Base-by-base conservation (phyloP, 2,113 vertebrate genomes). In the Bostrychus sinensis region DNA sequence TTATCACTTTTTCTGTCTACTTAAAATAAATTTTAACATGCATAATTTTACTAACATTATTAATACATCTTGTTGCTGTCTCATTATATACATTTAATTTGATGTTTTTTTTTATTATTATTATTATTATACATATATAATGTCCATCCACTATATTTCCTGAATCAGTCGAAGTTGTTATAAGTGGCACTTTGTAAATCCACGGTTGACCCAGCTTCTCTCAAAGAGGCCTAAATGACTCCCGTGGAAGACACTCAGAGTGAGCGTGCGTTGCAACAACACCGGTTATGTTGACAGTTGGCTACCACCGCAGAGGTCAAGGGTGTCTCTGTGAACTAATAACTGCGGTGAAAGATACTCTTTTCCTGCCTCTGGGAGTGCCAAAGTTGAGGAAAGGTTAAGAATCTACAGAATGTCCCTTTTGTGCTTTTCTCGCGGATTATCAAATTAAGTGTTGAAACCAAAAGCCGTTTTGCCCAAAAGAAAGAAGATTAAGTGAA, bases 401-500 rank as follows among this genome's bases (percentile, higher is more conserved):
- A 90, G 87, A 86, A 91, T 93, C 82, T 22, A 71, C 81, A 90
- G 89, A 89, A 90, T 90, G 88, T 87, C 88, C 74, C 81, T 83
- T 87, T 90, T 89, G 84, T 89, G 81, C 80, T 83, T 83, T 89
- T 84, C 79, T 84, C 61, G 61, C 79, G 80, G 88, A 91, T 92
- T 86, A 91, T 86, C 86, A 89, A 91, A 93, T 90, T 89, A 88
- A 77, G 80, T 82, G 87, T 80, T 87, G 82, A 91, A 90, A 88
- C 83, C 73, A 81, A 83, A 86, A 73, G 78, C 69, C 56, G 23
- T 71, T 60, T 48, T 48, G 57, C 77, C 62, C 75, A 2, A 56
- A 81, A 72, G 78, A 84, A 56, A 73, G 50, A 53, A 79, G 85
- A 89, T 86, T 83, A 87, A 82, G 83, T 79, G 63, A 60, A 82